Evolutionary conservation across 2,888 invertebrate species (phyloP), one percentile per base, ranked within the genome.

Genomic region (Perithous albicinctus): DNA sequence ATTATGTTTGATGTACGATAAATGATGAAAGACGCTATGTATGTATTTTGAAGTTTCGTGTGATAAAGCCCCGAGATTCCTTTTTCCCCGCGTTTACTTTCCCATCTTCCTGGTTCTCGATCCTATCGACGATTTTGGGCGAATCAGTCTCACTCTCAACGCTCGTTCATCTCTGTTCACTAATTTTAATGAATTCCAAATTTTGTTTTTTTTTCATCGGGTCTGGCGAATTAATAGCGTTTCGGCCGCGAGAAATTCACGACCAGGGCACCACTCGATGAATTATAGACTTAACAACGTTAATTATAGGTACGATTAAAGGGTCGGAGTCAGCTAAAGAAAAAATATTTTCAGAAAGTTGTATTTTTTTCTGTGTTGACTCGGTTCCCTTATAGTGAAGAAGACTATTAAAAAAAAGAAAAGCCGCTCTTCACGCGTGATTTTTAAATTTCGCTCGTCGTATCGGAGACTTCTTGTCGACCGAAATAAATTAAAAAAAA

Each of bases 241-340:
- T 41, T 69, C 51, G 64, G 59, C 23, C 69, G 67, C 67, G 43
- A 54, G 63, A 74, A 63, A 63, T 74, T 26, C 56, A 72, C 51
- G 35, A 78, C 83, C 82, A 84, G 85, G 86, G 86, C 86, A 86
- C 85, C 86, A 82, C 75, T 78, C 80, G 69, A 79, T 73, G 78
- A 67, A 83, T 81, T 82, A 85, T 74, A 69, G 41, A 46, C 56
- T 56, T 66, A 73, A 77, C 26, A 79, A 74, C 10, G 56, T 69
- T 63, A 48, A 76, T 73, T 67, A 46, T 76, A 72, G 73, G 41
- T 75, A 72, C 48, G 59, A 63, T 54, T 80, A 48, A 69, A 70
- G 66, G 43, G 32, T 61, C 43, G 8, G 56, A 59, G 35, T 56
- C n/a, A n/a, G n/a, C n/a, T n/a, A 54, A 51, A 59, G 61, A 56